Conservation (phyloP, 2,797 vertebrate species). For the Danio kyathit region DNA sequence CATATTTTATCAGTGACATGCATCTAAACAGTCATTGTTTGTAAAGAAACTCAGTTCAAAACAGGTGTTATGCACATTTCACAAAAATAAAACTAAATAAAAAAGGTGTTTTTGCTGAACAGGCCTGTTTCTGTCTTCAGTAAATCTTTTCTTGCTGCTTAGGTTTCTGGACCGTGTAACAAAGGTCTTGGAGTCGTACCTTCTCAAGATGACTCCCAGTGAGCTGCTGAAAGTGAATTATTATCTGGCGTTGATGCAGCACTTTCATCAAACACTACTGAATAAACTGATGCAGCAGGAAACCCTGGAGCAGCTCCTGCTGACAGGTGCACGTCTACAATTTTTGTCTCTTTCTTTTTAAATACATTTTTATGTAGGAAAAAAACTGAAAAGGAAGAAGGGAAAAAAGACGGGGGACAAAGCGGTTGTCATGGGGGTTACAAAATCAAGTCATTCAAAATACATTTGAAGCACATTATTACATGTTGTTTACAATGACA, state of each 20-base stretch:
- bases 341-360: background rate
- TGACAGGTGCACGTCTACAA: slow-evolving; percentile 68
- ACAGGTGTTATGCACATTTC: no score
- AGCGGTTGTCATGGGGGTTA: no score
- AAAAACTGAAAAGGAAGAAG: no score
- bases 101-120: background rate
- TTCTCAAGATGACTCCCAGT: slow-evolving; percentile 75
- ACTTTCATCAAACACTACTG: slow-evolving; percentile 80
- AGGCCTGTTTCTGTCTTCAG: background rate
- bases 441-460: no score
- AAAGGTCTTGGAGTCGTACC: slow-evolving; percentile 75
- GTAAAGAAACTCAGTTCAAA: no score
- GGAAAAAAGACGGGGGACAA: no score
- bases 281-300: slow-evolving; percentile 81
- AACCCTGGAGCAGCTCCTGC: slow-evolving; percentile 70
- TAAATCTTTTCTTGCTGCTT: background rate
- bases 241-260: slow-evolving; percentile 81
- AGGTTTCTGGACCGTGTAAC: slow-evolving; percentile 86
- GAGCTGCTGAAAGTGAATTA: slow-evolving; percentile 78
- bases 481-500: no score
- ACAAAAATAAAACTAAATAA: background rate
- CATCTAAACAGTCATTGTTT: no score
- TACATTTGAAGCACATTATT: no score
- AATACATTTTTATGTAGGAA: no score
- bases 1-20: no score